Base-by-base conservation (phyloP, 2,113 vertebrate genomes). In the Nanorana parkeri region DNA sequence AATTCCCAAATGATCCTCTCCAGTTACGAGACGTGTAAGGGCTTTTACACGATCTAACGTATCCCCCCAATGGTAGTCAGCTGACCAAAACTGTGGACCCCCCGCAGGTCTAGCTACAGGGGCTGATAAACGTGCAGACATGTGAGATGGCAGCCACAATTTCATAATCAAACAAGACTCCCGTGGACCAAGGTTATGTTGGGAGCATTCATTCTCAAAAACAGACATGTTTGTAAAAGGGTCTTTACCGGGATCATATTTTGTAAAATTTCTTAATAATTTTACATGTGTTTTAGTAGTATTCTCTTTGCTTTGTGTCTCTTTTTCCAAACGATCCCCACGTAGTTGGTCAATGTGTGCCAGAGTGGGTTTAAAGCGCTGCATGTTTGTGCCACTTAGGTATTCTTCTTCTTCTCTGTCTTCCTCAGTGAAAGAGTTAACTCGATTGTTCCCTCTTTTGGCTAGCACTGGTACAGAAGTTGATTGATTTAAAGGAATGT, bases 141-240 rank as follows among this genome's bases (percentile, higher is more conserved):
- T 77, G 1, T 52, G 36, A 51, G 61, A 65, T 26, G 74, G 74
- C 23, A 77, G 52, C 74, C 74, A 77, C 41, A 77, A 52, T 11
- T 65, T 77, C 74, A 77, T 77, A 60, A 77, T 77, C 60, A 77
- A 52, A 32, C 74, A 77, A 7, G 74, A 77, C 17, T 77, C 74
- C 41, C 74, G 58, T 23, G 74, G 60, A 26, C 74, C 58, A 17
- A 77, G 20, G 41, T 51, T 63, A 65, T 77, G 41, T 47, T 65
- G 41, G 32, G 36, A 63, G 60, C 74, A 77, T 8, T 64, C 60
- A 28, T 65, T 41, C 51, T 77, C 74, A 77, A 77, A 77, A 13
- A 77, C 3, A n/a, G 23, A 77, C 74, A 77, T 77, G 2, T 65
- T 77, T 64, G 74, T 65, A 10, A 77, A 77, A 8, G 36, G 36